Evolutionary conservation across 2,113 vertebrate species (phyloP).

Genomic region (Tympanuchus pallidicinctus): DNA sequence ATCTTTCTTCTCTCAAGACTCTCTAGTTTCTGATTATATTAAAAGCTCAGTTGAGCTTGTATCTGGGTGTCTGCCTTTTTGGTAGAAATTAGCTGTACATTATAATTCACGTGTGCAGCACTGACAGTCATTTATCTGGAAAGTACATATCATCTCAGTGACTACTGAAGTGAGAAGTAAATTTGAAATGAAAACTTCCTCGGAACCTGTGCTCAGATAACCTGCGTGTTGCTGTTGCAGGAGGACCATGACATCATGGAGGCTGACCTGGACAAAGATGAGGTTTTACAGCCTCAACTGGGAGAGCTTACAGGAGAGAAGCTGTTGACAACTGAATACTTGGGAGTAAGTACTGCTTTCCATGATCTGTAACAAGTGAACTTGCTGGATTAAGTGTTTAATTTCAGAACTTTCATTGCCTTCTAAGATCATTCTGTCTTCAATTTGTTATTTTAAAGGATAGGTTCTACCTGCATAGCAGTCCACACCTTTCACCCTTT

Average conservation of each 20-base stretch:
- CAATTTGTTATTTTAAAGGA: background rate
- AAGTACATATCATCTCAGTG: background rate
- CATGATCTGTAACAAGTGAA: background rate
- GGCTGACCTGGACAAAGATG: constrained; percentile 89
- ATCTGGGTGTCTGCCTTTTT: background rate
- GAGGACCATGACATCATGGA: constrained; percentile 89
- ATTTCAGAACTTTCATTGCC: background rate
- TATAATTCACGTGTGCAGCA: background rate
- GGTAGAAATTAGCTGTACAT: background rate
- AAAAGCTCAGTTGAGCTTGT: background rate
- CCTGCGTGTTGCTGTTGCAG: constrained; percentile 54
- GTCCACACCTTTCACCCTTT: background rate
- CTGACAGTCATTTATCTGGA: background rate
- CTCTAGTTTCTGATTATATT: background rate
- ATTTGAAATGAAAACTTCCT: background rate
- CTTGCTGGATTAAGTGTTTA: background rate
- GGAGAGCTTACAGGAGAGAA: constrained; percentile 93
- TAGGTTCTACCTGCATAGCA: background rate
- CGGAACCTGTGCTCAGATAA: background rate
- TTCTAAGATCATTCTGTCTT: background rate
- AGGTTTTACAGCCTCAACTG: constrained; percentile 87
- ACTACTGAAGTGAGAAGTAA: background rate
- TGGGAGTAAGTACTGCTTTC: constrained; percentile 84
- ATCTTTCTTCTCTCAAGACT: background rate
- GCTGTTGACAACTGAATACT: constrained; percentile 93